Percentiles rank a stretch among this genome's conserved stretches.
Conservation (phyloP, 2,797 vertebrate species). For the Enteromius thamalakanensis region DNA sequence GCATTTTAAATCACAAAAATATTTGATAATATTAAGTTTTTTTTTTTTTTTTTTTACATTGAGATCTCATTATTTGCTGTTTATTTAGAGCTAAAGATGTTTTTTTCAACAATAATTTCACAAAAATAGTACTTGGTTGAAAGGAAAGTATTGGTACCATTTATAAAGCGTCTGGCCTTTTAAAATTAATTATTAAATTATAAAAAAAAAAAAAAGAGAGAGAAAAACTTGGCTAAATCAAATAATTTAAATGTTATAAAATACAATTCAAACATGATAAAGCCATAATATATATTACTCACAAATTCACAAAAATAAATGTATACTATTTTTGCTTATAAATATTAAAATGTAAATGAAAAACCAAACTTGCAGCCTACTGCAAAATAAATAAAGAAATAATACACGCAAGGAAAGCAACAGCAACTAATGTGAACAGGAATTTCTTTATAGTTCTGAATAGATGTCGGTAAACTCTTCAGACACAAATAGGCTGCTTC, state of each 20-base stretch:
- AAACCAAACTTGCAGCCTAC: background rate
- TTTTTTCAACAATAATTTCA: too few relatives aligned
- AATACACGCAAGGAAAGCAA: background rate
- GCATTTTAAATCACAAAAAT: too few relatives aligned
- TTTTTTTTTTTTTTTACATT: too few relatives aligned
- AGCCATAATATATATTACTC: background rate
- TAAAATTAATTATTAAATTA: background rate
- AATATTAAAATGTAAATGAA: background rate
- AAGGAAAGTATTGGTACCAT: too few relatives aligned
- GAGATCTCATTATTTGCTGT: too few relatives aligned
- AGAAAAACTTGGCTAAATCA: background rate
- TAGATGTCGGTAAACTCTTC: constrained; percentile 43
- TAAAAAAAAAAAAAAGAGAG: too few relatives aligned
- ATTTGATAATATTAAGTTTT: too few relatives aligned
- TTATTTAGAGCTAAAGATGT: too few relatives aligned
- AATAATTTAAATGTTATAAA: background rate
- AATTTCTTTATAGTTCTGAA: constrained; percentile 26
- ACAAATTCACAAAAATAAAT: background rate
- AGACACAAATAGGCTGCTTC: constrained; percentile 66
- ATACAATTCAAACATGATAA: background rate
- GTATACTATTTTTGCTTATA: background rate
- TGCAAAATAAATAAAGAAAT: background rate
- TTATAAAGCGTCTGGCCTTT: too few relatives aligned
- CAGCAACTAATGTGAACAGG: background rate
- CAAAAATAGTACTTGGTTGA: too few relatives aligned